phyloP scores from a whole-genome alignment of 2,113 vertebrate genomes.

The Phylloscopus trochilus region DNA sequence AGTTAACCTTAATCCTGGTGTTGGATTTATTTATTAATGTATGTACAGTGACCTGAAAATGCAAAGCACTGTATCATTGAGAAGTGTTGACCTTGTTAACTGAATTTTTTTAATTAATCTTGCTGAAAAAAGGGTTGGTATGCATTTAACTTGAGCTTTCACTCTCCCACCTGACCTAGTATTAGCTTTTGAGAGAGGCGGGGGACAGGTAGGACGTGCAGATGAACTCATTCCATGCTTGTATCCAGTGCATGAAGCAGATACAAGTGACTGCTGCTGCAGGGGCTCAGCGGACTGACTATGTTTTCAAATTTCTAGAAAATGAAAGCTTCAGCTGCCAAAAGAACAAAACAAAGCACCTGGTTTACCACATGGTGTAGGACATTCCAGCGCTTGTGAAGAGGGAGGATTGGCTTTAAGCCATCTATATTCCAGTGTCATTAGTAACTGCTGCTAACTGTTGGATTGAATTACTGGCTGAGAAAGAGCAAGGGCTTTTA shows the following conservation, averaged over 20 bases:
- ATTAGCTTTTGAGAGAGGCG: neutral
- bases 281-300: conserved; percentile 2
- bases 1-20: conserved; percentile 9
- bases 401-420: conserved; percentile 31
- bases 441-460: conserved; percentile 40
- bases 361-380: conserved; percentile 56
- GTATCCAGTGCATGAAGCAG: neutral
- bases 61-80: neutral
- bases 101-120: neutral
- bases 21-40: conserved; percentile 1
- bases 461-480: conserved; percentile 54
- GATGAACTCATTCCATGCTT: neutral
- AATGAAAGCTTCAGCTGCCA: conserved; percentile 54
- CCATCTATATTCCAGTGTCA: conserved; percentile 1
- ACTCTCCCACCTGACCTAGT: neutral
- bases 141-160: neutral
- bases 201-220: neutral
- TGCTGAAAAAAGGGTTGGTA: neutral
- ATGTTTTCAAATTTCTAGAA: conserved; percentile 33
- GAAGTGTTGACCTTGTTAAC: neutral
- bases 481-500: conserved; percentile 57
- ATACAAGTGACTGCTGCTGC: neutral
- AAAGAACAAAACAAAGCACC: conserved; percentile 60
- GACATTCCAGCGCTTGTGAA: conserved; percentile 45
- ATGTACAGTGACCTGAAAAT: neutral